phyloP scores from a whole-genome alignment of 92 coral and sea anemone genomes.

The Zoanthus sansibaricus region DNA sequence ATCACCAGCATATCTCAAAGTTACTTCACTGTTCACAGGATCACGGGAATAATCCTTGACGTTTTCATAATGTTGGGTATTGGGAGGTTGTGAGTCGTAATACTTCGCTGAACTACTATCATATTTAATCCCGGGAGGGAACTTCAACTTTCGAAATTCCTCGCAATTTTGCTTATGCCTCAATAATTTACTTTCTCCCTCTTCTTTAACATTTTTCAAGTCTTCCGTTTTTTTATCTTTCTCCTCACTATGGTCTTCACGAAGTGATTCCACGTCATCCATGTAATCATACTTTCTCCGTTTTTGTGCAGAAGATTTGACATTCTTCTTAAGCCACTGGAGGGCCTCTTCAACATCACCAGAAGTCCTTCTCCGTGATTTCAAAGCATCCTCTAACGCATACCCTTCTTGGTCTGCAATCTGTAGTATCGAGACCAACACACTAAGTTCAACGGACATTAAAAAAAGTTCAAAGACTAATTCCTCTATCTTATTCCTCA shows the following conservation, averaged over 20 bases:
- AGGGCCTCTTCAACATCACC: slow-evolving; percentile 49
- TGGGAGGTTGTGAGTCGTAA: background rate
- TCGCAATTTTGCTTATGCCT: slow-evolving; percentile 5
- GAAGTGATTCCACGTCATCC: background rate
- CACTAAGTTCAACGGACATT: slow-evolving; percentile 60
- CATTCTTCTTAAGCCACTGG: background rate
- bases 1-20: background rate
- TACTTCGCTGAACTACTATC: background rate
- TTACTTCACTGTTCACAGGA: background rate
- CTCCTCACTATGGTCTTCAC: background rate
- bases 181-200: background rate
- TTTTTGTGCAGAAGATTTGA: slow-evolving; percentile 14
- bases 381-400: slow-evolving; percentile 48
- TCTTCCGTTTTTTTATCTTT: background rate
- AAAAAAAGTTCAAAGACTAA: slow-evolving; percentile 66
- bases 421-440: slow-evolving; percentile 55
- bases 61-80: background rate
- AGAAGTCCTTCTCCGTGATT: slow-evolving; percentile 36
- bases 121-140: slow-evolving; percentile 8
- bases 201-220: background rate
- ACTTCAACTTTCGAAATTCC: background rate
- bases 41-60: background rate
- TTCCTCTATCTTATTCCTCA: background rate
- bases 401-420: slow-evolving; percentile 18
- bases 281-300: slow-evolving; percentile 40